Base-by-base conservation (phyloP, 1,140 invertebrate species). In the Drosophila tsacasi region DNA sequence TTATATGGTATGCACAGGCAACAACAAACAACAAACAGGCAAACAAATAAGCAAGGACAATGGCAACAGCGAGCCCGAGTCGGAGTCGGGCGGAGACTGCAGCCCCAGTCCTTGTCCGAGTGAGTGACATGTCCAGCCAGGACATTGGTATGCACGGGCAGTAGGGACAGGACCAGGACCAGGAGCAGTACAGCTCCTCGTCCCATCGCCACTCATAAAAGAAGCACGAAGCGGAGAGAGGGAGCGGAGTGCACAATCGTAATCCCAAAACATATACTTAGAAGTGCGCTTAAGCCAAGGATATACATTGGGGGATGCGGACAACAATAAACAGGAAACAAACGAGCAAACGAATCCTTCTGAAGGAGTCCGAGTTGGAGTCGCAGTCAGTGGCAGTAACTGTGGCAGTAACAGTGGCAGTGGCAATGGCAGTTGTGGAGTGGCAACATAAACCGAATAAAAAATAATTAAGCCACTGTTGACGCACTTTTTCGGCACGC, bases 381-480 rank as follows among this genome's bases (percentile, higher is more conserved):
- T 54, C 39, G 25, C 47, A 27, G 63, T 57, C 46, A 19, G 35
- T 37, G 40, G 32, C 32, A 12, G 23, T 9, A 17, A 3, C 23
- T 23, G 21, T 46, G 4, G 4, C 19, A 46, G 44, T 23, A 9
- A 19, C 49, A 52, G n/a, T 30, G n/a, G 10, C 49, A 52, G 5
- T 27, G 21, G 3, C 44, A 47, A 10, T 32, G 30, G 1, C 30
- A 32, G 49, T 35, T 54, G 32, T 37, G 27, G 19, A 60, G 57
- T 46, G 67, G 44, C 76, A 75, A 63, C 84, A 81, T 61, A 89
- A 84, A 89, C 69, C 78, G 69, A 81, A 81, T 89, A 89, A 89
- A 89, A 73, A 90, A 89, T 89, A 89, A 89, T 89, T 84, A 87
- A 87, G 84, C 84, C 72, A 78, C 83, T 87, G 84, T 83, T 87